Conservation (phyloP, 30 jellyfish, hydroid and myxozoan species). For the Aurelia coerulea region DNA sequence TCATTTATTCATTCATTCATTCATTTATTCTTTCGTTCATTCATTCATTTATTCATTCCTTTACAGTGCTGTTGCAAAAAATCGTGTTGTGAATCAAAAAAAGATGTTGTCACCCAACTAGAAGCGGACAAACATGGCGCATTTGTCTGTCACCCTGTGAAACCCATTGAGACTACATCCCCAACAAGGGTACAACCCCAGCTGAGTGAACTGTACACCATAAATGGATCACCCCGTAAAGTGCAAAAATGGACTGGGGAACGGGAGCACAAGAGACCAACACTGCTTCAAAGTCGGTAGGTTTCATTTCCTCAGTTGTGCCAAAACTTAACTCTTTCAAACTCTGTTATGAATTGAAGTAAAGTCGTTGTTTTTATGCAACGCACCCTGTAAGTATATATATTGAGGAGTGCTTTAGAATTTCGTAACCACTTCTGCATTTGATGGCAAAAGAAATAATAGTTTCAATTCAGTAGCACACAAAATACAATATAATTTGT, state of each 20-base stretch:
- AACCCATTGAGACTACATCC: conserved; percentile 77
- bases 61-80: conserved; percentile 54
- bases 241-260: conserved; percentile 75
- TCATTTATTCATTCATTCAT: too few relatives aligned
- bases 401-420: too few relatives aligned
- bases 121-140: conserved; percentile 54
- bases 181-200: conserved; percentile 79
- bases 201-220: conserved; percentile 49
- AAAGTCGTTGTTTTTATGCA: neutral
- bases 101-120: conserved; percentile 3
- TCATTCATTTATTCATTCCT: too few relatives aligned
- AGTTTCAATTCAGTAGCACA: too few relatives aligned
- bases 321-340: neutral
- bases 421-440: too few relatives aligned
- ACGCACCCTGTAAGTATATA: too few relatives aligned
- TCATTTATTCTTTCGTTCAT: too few relatives aligned
- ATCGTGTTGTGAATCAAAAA: conserved; percentile 27
- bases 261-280: conserved; percentile 65
- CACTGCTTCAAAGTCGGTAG: conserved; percentile 73
- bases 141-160: conserved; percentile 48
- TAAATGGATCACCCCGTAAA: conserved; percentile 82
- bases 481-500: too few relatives aligned
- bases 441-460: too few relatives aligned
- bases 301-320: neutral
- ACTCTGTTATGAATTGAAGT: conserved; percentile 12